Percentiles rank a stretch among this genome's conserved stretches.
Conservation (phyloP, 1,140 invertebrate species). For the Lasioglossum baleicum region DNA sequence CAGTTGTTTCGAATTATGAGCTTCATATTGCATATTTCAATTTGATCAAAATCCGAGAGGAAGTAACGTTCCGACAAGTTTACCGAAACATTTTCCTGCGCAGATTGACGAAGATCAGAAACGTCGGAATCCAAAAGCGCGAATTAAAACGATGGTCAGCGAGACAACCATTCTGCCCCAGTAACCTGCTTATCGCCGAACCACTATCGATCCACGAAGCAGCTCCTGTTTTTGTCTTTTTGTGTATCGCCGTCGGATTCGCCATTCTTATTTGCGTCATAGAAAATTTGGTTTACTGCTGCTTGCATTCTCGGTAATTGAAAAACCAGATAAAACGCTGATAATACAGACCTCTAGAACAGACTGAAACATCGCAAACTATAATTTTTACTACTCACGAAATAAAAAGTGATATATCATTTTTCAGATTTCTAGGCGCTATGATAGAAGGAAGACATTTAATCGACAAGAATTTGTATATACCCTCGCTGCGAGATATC, state of each 20-base stretch:
- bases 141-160: slow-evolving; percentile 54
- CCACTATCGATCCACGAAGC: slow-evolving; percentile 58
- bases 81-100: not conserved
- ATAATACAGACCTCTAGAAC: too few relatives aligned
- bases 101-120: slow-evolving; percentile 49
- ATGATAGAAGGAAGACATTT: not conserved
- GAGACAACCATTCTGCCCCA: slow-evolving; percentile 52
- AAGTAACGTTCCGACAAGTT: too few relatives aligned
- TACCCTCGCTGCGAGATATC: not conserved
- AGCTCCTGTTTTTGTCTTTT: slow-evolving; percentile 44
- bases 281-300: slow-evolving; percentile 41
- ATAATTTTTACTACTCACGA: too few relatives aligned
- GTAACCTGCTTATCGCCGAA: slow-evolving; percentile 44
- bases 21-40: too few relatives aligned
- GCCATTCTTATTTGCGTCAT: slow-evolving; percentile 44
- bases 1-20: too few relatives aligned
- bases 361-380: too few relatives aligned
- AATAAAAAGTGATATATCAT: not conserved
- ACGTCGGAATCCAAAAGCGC: slow-evolving; percentile 47
- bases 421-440: not conserved
- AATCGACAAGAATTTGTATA: not conserved
- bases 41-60: too few relatives aligned
- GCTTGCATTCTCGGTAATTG: slow-evolving; percentile 16
- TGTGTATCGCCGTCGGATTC: slow-evolving; percentile 20
- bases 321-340: not conserved